These are phyloP conservation scores for Eledone cirrhosa DNA, from an alignment of 2,888 invertebrate species.

Conservation along the genomic window DNA sequence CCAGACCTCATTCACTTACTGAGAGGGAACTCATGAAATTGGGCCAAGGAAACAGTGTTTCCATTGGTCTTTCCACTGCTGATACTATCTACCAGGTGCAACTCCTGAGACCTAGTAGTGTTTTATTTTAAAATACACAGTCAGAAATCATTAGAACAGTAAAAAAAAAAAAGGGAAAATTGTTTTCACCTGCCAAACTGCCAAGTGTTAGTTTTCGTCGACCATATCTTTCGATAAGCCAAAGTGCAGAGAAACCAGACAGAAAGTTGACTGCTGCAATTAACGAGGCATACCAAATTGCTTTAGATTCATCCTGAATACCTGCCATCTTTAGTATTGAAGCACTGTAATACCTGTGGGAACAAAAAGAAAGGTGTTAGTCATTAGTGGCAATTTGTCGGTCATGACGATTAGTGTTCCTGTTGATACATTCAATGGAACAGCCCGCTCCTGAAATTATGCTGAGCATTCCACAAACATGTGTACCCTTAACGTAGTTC, in stretches of 20 bases:
- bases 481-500: too few relatives aligned
- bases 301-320: constrained; percentile 63
- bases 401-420: too few relatives aligned
- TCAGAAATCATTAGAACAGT: neutral
- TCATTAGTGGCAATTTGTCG: neutral
- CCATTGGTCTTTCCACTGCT: too few relatives aligned
- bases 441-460: too few relatives aligned
- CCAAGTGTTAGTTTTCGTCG: constrained; percentile 61
- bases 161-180: neutral
- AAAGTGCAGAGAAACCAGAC: constrained; percentile 69
- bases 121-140: neutral
- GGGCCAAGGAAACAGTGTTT: too few relatives aligned
- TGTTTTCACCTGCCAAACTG: constrained; percentile 61
- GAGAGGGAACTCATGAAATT: too few relatives aligned
- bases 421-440: too few relatives aligned
- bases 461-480: too few relatives aligned
- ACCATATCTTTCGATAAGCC: constrained; percentile 69
- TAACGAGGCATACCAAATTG: constrained; percentile 69
- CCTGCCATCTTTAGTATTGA: constrained; percentile 70
- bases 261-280: constrained; percentile 68
- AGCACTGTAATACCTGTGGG: constrained; percentile 70
- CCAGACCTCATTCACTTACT: too few relatives aligned
- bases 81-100: too few relatives aligned
- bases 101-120: too few relatives aligned
- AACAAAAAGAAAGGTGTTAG: neutral